Evolutionary conservation across 92 coral and sea anemone genomes (phyloP).

Genomic region (Bergia puertoricense): DNA sequence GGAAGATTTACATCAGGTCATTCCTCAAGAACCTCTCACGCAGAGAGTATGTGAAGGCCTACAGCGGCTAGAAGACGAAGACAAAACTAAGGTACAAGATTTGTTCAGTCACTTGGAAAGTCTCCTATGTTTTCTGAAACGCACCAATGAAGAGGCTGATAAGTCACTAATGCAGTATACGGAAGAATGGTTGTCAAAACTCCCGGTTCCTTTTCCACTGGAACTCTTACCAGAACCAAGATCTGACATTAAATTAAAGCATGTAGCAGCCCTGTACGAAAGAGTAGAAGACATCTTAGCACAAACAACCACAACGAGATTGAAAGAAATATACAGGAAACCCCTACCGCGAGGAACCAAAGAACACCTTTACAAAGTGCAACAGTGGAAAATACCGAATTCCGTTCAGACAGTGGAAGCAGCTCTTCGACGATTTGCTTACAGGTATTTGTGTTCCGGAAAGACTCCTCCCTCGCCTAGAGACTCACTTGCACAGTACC

Average conservation of each 20-base stretch:
- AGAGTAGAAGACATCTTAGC: slow-evolving; percentile 44
- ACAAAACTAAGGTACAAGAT: slow-evolving; percentile 18
- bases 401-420: slow-evolving; percentile 24
- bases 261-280: slow-evolving; percentile 47
- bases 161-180: slow-evolving; percentile 25
- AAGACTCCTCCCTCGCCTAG: slow-evolving; percentile 17
- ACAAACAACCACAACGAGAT: slow-evolving; percentile 27
- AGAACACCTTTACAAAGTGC: background rate
- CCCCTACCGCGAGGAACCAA: slow-evolving; percentile 23
- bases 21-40: slow-evolving; percentile 26
- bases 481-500: slow-evolving; percentile 24
- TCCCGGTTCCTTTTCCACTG: slow-evolving; percentile 43
- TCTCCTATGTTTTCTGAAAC: slow-evolving; percentile 26
- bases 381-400: slow-evolving; percentile 1
- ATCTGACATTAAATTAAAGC: slow-evolving; percentile 31
- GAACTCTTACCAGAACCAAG: slow-evolving; percentile 40
- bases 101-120: slow-evolving; percentile 26
- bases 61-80: slow-evolving; percentile 16
- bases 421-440: slow-evolving; percentile 43
- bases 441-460: slow-evolving; percentile 40
- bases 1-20: slow-evolving; percentile 6
- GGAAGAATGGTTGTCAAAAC: slow-evolving; percentile 26
- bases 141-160: slow-evolving; percentile 13
- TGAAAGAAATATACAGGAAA: slow-evolving; percentile 15
- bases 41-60: background rate